Percentiles rank a stretch among this genome's conserved stretches.
These are phyloP conservation scores for Ammospiza caudacuta DNA, from an alignment of 2,113 vertebrate genomes.

Conservation along the genomic window DNA sequence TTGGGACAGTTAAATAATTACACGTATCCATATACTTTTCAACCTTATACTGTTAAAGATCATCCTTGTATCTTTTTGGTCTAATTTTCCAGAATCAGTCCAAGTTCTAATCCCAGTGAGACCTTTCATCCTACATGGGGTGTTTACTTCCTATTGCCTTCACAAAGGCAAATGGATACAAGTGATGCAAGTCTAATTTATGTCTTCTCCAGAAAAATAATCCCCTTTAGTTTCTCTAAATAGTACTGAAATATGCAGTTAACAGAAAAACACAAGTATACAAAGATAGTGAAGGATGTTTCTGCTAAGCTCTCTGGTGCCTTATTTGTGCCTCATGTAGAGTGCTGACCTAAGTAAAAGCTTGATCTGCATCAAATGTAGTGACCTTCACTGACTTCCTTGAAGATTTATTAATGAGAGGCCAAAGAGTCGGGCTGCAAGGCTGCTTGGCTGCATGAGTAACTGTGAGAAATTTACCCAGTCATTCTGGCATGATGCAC, in stretches of 20 bases:
- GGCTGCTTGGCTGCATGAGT: not conserved
- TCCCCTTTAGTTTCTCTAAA: not conserved
- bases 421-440: not conserved
- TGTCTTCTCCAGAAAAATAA: not conserved
- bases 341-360: constrained; percentile 57
- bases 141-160: not conserved
- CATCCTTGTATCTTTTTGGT: not conserved
- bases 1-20: not conserved
- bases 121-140: not conserved
- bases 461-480: not conserved
- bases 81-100: not conserved
- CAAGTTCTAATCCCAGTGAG: not conserved
- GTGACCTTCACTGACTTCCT: constrained; percentile 31
- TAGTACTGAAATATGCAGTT: not conserved
- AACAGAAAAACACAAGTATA: not conserved
- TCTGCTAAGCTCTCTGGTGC: not conserved
- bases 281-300: not conserved
- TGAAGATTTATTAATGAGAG: not conserved
- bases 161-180: not conserved
- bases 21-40: fast-evolving
- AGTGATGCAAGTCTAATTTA: not conserved
- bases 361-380: constrained; percentile 16
- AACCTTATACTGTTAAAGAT: not conserved
- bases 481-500: not conserved
- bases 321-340: not conserved